These are phyloP conservation scores for Ips nitidus DNA, from an alignment of 1,140 invertebrate species.

Conservation along the genomic window DNA sequence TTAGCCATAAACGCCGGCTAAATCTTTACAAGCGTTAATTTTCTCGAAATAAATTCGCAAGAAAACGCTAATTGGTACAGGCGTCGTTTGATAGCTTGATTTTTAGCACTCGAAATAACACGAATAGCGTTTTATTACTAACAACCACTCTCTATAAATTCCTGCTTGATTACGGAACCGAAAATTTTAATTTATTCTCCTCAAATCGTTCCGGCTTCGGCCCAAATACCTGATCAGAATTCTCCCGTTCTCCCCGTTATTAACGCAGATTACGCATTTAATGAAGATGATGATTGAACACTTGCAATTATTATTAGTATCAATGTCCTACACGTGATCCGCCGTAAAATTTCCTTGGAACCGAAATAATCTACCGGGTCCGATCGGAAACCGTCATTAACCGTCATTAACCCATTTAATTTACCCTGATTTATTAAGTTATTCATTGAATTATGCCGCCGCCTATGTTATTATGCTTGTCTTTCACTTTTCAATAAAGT, in stretches of 20 bases:
- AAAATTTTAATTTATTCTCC: too few relatives aligned
- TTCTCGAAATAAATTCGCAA: constrained; percentile 10
- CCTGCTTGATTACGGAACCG: too few relatives aligned
- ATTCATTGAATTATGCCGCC: constrained; percentile 2
- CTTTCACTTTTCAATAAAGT: not conserved
- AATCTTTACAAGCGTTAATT: constrained; percentile 11
- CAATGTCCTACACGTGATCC: constrained; percentile 11
- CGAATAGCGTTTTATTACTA: too few relatives aligned
- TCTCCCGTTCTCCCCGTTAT: not conserved
- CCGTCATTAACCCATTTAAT: constrained; percentile 5
- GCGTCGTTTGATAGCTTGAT: not conserved
- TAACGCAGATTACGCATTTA: not conserved
- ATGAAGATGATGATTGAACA: constrained; percentile 5
- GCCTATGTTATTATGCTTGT: not conserved
- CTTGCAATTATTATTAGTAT: constrained; percentile 10
- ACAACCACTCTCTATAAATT: too few relatives aligned
- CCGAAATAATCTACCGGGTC: constrained; percentile 2
- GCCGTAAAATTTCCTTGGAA: constrained; percentile 10
- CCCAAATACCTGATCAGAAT: too few relatives aligned
- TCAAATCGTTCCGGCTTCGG: too few relatives aligned
- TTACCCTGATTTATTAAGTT: constrained; percentile 1
- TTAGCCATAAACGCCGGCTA: constrained; percentile 5
- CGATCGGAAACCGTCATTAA: not conserved
- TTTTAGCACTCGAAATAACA: not conserved
- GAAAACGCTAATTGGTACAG: constrained; percentile 13